A percentile compares a stretch with the other conserved stretches of the same genome.
These are phyloP conservation scores for Phataginus tricuspis DNA, from an alignment of 2,797 vertebrate species.

Conservation along the genomic window DNA sequence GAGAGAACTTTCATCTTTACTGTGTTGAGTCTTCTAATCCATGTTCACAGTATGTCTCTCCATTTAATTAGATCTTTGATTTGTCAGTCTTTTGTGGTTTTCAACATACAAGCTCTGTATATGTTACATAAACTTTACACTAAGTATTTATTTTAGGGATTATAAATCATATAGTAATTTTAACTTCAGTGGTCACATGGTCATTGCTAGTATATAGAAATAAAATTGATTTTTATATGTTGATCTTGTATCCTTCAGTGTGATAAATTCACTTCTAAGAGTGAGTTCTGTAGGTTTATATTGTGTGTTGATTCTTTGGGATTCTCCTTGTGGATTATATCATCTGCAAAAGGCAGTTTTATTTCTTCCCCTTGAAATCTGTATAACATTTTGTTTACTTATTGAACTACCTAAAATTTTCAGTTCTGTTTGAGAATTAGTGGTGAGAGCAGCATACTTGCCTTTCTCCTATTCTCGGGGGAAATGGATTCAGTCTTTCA, in stretches of 20 bases:
- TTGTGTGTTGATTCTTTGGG: background rate
- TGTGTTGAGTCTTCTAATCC: background rate
- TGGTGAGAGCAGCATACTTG: background rate
- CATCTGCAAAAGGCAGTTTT: background rate
- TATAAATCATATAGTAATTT: background rate
- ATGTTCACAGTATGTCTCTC: background rate
- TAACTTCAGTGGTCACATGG: background rate
- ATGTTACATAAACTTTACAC: background rate
- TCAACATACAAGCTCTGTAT: background rate
- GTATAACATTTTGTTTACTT: background rate
- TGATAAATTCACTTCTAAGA: background rate
- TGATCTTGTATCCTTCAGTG: background rate
- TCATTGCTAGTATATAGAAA: background rate
- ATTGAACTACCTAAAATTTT: background rate
- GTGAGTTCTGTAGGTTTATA: background rate
- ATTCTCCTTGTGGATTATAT: background rate
- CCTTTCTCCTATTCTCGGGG: background rate
- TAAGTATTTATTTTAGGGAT: background rate
- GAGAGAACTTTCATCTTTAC: background rate
- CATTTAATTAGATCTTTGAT: background rate
- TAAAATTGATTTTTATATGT: background rate
- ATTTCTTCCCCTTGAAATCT: background rate
- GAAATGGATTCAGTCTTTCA: background rate
- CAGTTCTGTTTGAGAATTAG: background rate
- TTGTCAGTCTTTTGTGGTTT: background rate